Base-by-base conservation (phyloP, 2,113 vertebrate species). In the Herpailurus yagouaroundi region DNA sequence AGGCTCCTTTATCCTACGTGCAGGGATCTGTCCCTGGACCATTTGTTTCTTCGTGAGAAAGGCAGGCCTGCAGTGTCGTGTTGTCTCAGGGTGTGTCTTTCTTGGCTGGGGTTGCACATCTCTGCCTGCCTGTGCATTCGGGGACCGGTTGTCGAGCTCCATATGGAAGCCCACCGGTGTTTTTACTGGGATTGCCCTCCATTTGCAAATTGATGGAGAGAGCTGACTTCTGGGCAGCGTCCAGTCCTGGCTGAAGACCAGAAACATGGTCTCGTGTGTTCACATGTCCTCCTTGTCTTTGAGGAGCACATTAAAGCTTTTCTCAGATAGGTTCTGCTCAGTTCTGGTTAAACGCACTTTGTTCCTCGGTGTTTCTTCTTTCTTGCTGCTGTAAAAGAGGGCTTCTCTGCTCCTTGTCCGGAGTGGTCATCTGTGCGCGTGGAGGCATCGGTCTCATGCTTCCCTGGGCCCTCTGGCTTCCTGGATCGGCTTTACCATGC, bases 361-460 rank as follows among this genome's bases (percentile, higher is more conserved):
- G 6, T 77, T 68, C 41, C 33, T 36, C 16, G 14, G 27, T 50
- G 15, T 2, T 63, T 69, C 9, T 52, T n/a, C 29, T 31, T 89
- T 19, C 36, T 66, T 50, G 12, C 63, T 41, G 0, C 29, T 52
- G 7, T 31, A 45, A 71, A 9, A 41, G 27, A 13, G 7, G 4
- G 41, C 50, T 48, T 55, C 77, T 27, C 5, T 45, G 2, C 27
- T 7, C 14, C 19, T 23, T 8, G 16, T 82, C 27, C 52, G 77
- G 14, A 9, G 57, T 50, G 8, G 33, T n/a, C 5, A 2, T 7
- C 18, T 29, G 7, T 55, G 31, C 38, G 0, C 36, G 1, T 7
- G 41, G 63, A 31, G 52, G 6, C 7, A 1, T 55, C 29, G 25
- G 9, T 57, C 86, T 33, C 73, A 4, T 68, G 64, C 71, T 23